These are phyloP conservation scores for Lordiphosa fenestrarum DNA, from an alignment of 2,888 invertebrate genomes.

Conservation along the genomic window DNA sequence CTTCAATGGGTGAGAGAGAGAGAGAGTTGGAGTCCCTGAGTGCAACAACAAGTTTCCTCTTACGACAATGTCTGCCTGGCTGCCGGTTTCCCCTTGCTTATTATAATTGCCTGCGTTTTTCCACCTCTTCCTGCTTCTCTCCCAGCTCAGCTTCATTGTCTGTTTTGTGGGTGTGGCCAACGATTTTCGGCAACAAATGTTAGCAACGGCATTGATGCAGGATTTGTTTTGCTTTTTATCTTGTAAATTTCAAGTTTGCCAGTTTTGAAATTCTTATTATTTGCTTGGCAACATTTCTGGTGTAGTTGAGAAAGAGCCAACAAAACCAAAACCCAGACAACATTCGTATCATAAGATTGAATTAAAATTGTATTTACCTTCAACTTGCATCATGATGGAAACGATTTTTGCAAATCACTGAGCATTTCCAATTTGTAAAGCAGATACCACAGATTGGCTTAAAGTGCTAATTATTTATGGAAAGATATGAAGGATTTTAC, in stretches of 20 bases:
- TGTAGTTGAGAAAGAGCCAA: constrained; percentile 22
- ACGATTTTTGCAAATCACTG: neutral
- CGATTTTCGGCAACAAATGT: constrained; percentile 53
- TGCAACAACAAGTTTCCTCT: constrained; percentile 52
- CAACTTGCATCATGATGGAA: neutral
- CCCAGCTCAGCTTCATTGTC: constrained; percentile 2
- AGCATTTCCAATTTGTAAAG: too few species aligned
- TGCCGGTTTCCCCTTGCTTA: constrained; percentile 49
- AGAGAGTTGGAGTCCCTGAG: constrained; percentile 35
- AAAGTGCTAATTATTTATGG: too few species aligned
- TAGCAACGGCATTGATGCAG: constrained; percentile 58
- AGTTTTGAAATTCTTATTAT: constrained; percentile 25
- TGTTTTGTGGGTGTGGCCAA: constrained; percentile 24
- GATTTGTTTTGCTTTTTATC: constrained; percentile 16
- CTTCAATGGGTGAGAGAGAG: constrained; percentile 23
- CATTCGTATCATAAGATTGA: constrained; percentile 25
- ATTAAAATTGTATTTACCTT: constrained; percentile 21
- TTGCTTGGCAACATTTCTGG: constrained; percentile 30
- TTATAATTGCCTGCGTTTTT: constrained; percentile 69
- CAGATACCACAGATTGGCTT: too few species aligned
- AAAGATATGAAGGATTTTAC: too few species aligned
- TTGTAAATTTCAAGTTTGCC: constrained; percentile 34
- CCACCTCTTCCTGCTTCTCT: constrained; percentile 23
- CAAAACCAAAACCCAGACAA: constrained; percentile 27
- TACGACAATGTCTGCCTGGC: constrained; percentile 26